Percentiles rank a stretch among this genome's conserved stretches.
Conservation (phyloP, 2,113 vertebrate species). For the Illadopsis cleaveri region DNA sequence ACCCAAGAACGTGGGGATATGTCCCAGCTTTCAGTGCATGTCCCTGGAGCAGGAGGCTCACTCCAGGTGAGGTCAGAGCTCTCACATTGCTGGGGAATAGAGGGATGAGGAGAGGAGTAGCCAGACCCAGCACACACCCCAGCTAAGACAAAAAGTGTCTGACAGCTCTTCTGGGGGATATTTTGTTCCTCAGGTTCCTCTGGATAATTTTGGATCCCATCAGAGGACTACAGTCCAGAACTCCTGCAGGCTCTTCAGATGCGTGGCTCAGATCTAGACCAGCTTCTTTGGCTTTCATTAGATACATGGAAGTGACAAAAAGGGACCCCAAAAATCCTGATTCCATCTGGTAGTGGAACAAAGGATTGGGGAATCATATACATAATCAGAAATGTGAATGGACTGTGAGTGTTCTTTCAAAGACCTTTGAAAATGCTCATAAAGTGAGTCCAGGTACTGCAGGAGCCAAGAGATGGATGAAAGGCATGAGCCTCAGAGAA, state of each 20-base stretch:
- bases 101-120: not conserved
- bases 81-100: rapidly evolving
- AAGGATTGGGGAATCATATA: not conserved
- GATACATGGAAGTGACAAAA: not conserved
- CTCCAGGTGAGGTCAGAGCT: not conserved
- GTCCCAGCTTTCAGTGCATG: not conserved
- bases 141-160: not conserved
- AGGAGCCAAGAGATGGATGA: not conserved
- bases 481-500: not conserved
- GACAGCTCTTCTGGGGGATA: not conserved
- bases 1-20: not conserved
- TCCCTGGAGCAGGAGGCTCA: not conserved
- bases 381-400: not conserved
- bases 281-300: not conserved
- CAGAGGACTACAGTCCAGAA: not conserved
- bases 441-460: not conserved
- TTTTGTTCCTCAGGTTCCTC: not conserved
- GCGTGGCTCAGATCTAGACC: not conserved
- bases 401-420: not conserved
- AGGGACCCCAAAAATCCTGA: not conserved
- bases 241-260: not conserved
- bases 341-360: not conserved
- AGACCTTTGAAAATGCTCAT: not conserved
- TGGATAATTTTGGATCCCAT: not conserved
- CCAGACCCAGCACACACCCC: not conserved